Conservation (phyloP, 2,113 vertebrate genomes). For the Psittacus erithacus region DNA sequence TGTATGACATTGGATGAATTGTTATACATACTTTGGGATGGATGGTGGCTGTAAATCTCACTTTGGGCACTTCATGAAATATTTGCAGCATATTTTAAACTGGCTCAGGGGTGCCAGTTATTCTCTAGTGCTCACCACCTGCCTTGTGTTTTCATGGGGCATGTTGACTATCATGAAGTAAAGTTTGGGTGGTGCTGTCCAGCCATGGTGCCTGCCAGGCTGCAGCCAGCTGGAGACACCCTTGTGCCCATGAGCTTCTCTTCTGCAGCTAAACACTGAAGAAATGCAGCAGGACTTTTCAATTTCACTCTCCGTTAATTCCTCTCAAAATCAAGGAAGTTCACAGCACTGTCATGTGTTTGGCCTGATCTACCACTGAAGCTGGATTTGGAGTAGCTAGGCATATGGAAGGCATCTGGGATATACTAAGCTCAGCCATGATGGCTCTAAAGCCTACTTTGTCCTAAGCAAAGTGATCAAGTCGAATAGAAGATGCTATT, state of each 20-base stretch:
- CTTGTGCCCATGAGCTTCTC: not conserved
- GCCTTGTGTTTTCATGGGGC: not conserved
- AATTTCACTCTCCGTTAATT: not conserved
- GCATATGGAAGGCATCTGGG: not conserved
- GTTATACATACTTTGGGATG: not conserved
- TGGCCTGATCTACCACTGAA: fast-evolving
- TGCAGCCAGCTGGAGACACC: not conserved
- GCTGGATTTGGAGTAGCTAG: not conserved
- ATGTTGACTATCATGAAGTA: not conserved
- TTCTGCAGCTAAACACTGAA: not conserved
- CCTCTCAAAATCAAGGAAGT: fast-evolving
- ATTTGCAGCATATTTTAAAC: not conserved
- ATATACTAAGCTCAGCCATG: not conserved
- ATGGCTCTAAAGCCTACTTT: not conserved
- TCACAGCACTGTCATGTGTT: not conserved
- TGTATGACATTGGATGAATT: not conserved
- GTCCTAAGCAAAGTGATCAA: not conserved
- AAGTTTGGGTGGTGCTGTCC: not conserved
- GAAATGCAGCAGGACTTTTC: not conserved
- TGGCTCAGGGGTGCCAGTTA: not conserved
- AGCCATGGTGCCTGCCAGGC: not conserved
- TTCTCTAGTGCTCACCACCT: not conserved
- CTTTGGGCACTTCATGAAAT: not conserved
- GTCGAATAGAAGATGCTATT: not conserved
- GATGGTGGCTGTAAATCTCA: not conserved